Evolutionary conservation across 2,888 invertebrate genomes (phyloP), one percentile per base, ranked within the genome.

Genomic region (Thera britannica): DNA sequence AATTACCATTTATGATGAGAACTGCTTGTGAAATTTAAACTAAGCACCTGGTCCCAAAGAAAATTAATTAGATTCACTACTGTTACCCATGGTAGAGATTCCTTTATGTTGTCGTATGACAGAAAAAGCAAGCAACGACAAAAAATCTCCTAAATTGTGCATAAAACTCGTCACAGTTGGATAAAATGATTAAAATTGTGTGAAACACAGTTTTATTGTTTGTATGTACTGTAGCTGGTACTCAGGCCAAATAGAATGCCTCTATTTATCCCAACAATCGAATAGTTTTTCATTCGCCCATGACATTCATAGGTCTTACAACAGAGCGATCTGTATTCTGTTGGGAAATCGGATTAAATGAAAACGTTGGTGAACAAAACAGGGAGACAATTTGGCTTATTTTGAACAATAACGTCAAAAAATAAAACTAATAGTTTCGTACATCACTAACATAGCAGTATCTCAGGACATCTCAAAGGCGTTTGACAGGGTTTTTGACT

Each of bases 301-400:
- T 74, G 72, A 64, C 69, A 72, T 73, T 74, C 73, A 72, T 74
- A 54, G 55, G 46, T 41, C 49, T 68, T 71, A 35, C 66, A 57
- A 38, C 34, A 66, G 59, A 48, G 60, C 38, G 46, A 51, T 56
- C 51, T 65, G 68, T 41, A 67, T 56, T 68, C 54, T 54, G 68
- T 68, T 62, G 56, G 57, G 58, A 71, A 72, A 69, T 67, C 58
- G 63, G 49, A 44, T 64, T 49, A 52, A 66, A 66, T 68, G 44
- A 56, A 63, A 65, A 41, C 38, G 49, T 66, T 63, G 3, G 41
- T 58, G 54, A 64, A 38, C 46, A 11, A 36, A 61, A 51, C 36
- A 58, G 51, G 2, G 23, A 34, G 3, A 34, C 52, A 34, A 34
- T 34, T 9, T 5, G 2, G 44, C 44, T 44, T 7, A 44, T 44